Conservation (phyloP, 1,140 invertebrate genomes). For the Drosophila orena region DNA sequence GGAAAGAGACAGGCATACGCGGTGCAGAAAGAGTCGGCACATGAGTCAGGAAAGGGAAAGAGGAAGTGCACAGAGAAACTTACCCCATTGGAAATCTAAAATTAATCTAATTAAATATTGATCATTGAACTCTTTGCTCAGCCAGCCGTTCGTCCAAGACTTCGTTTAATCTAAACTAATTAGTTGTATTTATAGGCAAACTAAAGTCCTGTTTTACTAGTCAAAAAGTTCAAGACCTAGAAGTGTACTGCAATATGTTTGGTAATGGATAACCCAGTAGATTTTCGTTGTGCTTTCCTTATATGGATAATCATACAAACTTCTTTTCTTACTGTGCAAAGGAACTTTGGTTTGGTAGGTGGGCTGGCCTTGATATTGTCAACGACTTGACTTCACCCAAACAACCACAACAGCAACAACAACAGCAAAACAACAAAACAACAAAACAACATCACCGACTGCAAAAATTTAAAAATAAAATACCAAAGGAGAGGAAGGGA, state of each 20-base stretch:
- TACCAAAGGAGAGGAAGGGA: slow-evolving; percentile 23
- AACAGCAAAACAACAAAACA: slow-evolving; percentile 15
- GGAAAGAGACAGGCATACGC: not conserved
- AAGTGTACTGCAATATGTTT: too few relatives aligned
- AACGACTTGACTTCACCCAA: slow-evolving; percentile 55
- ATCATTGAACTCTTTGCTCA: too few relatives aligned
- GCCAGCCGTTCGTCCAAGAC: too few relatives aligned
- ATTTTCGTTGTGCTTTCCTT: too few relatives aligned
- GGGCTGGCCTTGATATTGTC: slow-evolving; percentile 72
- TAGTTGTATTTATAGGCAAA: too few relatives aligned
- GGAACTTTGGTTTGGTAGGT: slow-evolving; percentile 27
- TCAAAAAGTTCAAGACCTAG: too few relatives aligned
- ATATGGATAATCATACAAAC: too few relatives aligned
- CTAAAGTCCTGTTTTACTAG: too few relatives aligned
- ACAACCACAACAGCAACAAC: slow-evolving; percentile 45
- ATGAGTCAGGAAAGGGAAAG: slow-evolving; percentile 4
- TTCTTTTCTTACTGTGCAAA: not conserved
- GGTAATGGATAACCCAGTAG: not conserved
- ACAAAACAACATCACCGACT: slow-evolving; percentile 10
- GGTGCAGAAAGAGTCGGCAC: not conserved
- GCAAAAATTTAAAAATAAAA: slow-evolving; percentile 47
- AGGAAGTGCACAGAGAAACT: slow-evolving; percentile 20
- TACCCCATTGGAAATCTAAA: not conserved
- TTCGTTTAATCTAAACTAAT: too few relatives aligned
- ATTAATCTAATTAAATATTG: too few relatives aligned